phyloP scores from a whole-genome alignment of 2,797 vertebrate genomes.

The Selene dorsalis region DNA sequence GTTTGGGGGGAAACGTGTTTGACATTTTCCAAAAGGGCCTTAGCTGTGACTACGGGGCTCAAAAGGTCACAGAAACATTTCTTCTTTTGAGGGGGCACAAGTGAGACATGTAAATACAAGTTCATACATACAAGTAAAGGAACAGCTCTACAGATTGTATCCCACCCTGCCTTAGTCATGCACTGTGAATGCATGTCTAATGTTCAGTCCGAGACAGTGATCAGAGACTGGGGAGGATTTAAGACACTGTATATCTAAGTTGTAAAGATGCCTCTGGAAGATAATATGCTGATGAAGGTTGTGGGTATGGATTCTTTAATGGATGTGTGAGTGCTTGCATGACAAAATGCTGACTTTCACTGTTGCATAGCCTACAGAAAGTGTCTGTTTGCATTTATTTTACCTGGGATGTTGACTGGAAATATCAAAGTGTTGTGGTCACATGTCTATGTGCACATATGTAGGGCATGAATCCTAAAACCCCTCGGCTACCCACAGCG shows the following conservation, averaged over 20 bases:
- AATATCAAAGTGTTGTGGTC: constrained; percentile 13
- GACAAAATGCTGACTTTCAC: background rate
- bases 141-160: constrained; percentile 1
- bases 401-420: background rate
- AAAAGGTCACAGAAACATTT: constrained; percentile 28
- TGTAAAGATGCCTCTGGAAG: constrained; percentile 59
- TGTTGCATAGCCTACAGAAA: background rate
- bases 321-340: background rate
- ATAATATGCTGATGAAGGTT: constrained; percentile 21
- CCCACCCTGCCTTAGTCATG: constrained; percentile 42
- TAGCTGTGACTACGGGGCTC: constrained; percentile 22
- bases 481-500: constrained; percentile 59
- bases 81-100: background rate
- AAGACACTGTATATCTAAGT: constrained; percentile 38
- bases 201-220: constrained; percentile 36
- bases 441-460: constrained; percentile 29
- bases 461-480: constrained; percentile 43
- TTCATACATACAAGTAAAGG: background rate
- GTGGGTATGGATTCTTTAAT: constrained; percentile 11
- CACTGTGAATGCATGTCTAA: constrained; percentile 50
- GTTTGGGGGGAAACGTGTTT: constrained; percentile 56
- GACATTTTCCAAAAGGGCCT: constrained; percentile 53
- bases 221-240: constrained; percentile 46
- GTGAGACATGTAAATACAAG: background rate
- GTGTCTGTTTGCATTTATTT: constrained; percentile 24